phyloP scores from a whole-genome alignment of 1,140 invertebrate genomes.

The Melitaea cinxia region DNA sequence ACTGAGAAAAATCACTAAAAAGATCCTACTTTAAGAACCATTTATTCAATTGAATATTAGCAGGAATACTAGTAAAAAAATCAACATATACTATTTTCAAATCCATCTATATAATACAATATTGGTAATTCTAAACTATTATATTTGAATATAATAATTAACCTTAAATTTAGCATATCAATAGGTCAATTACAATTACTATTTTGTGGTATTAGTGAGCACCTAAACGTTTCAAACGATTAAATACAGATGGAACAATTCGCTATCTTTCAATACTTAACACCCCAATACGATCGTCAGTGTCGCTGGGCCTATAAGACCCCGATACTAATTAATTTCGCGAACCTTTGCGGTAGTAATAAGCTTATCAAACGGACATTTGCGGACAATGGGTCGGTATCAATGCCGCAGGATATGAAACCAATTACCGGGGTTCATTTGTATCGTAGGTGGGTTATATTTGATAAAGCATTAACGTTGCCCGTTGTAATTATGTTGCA shows the following conservation, averaged over 20 bases:
- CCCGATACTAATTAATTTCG: conserved; percentile 70
- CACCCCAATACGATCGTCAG: conserved; percentile 47
- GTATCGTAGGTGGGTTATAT: conserved; percentile 11
- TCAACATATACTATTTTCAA: no score
- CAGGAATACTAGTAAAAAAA: no score
- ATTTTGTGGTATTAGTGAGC: not conserved
- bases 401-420: conserved; percentile 52
- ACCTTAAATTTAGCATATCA: not conserved
- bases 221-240: not conserved
- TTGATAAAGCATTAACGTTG: not conserved
- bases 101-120: not conserved
- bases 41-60: conserved; percentile 1
- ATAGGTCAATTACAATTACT: not conserved
- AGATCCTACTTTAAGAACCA: no score
- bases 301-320: conserved; percentile 47
- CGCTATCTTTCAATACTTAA: conserved; percentile 23
- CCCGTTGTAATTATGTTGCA: not conserved
- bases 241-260: not conserved
- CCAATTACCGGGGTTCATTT: conserved; percentile 44
- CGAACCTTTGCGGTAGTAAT: conserved; percentile 66
- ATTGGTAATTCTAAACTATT: not conserved
- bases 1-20: no score
- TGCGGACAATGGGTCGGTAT: conserved; percentile 46
- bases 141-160: not conserved
- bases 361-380: conserved; percentile 75